Conservation (phyloP, 2,113 vertebrate species). For the Perca flavescens region DNA sequence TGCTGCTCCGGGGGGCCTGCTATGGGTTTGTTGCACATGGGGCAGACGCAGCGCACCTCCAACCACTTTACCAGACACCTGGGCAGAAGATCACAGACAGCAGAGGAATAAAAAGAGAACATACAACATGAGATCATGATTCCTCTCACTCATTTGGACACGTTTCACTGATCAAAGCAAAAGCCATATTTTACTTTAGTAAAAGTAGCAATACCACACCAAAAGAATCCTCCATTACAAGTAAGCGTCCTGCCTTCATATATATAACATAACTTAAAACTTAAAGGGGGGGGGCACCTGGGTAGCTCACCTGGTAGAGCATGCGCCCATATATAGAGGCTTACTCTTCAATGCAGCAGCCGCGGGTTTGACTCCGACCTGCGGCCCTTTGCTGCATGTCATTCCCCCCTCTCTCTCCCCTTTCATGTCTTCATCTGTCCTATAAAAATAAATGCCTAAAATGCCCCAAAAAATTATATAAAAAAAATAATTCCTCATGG, state of each 20-base stretch:
- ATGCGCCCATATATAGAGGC: too few species aligned
- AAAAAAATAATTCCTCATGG: too few species aligned
- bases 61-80: conserved; percentile 86
- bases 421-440: too few species aligned
- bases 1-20: conserved; percentile 78
- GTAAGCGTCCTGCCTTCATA: neutral
- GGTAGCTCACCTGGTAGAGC: too few species aligned
- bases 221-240: neutral
- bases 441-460: too few species aligned
- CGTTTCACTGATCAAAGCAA: neutral
- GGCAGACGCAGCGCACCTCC: conserved; percentile 85
- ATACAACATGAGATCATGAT: neutral
- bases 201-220: neutral
- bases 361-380: too few species aligned
- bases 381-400: too few species aligned
- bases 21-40: conserved; percentile 86
- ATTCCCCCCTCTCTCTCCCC: too few species aligned
- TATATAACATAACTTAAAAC: too few species aligned
- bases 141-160: neutral
- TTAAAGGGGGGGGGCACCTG: too few species aligned
- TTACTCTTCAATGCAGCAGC: too few species aligned
- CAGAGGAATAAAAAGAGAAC: neutral
- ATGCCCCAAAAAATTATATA: too few species aligned
- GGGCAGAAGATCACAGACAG: neutral
- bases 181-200: neutral